A percentile compares a stretch with the other conserved stretches of the same genome.
These are phyloP conservation scores for Holocentrus rufus DNA, from an alignment of 2,797 vertebrate species.

Conservation along the genomic window DNA sequence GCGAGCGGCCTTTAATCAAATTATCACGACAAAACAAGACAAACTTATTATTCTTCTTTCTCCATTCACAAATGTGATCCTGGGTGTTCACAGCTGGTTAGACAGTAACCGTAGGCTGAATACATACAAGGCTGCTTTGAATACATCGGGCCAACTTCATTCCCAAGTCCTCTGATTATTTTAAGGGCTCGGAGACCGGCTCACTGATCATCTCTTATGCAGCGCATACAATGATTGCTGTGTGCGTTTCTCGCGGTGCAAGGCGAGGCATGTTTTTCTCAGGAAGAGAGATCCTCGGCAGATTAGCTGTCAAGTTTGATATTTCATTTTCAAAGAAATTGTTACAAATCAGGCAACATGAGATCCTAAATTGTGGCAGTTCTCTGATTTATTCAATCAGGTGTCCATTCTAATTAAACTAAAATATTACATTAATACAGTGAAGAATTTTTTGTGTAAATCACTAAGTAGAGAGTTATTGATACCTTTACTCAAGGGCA, in stretches of 20 bases:
- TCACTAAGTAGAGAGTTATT: slow-evolving; percentile 17
- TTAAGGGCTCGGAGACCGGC: slow-evolving; percentile 8
- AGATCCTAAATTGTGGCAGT: slow-evolving; percentile 19
- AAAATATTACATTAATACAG: slow-evolving; percentile 47
- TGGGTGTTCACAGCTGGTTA: slow-evolving; percentile 59
- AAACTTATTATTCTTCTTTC: slow-evolving; percentile 58
- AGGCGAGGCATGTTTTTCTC: background rate
- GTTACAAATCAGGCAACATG: slow-evolving; percentile 38
- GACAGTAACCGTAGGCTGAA: slow-evolving; percentile 46
- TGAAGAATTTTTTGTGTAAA: slow-evolving; percentile 38
- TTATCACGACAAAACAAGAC: slow-evolving; percentile 69
- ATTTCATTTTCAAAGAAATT: slow-evolving; percentile 18
- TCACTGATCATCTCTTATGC: slow-evolving; percentile 42
- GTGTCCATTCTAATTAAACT: slow-evolving; percentile 42
- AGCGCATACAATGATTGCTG: slow-evolving; percentile 9
- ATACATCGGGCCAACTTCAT: slow-evolving; percentile 43
- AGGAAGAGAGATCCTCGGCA: slow-evolving; percentile 1
- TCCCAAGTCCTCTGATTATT: slow-evolving; percentile 47
- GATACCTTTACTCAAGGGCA: background rate
- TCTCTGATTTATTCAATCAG: slow-evolving; percentile 43
- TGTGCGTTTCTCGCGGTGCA: slow-evolving; percentile 20
- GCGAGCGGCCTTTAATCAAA: slow-evolving; percentile 69
- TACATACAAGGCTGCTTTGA: slow-evolving; percentile 43
- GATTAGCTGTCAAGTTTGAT: slow-evolving; percentile 14
- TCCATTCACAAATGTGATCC: slow-evolving; percentile 55